These are phyloP conservation scores for Camponotus pennsylvanicus DNA, from an alignment of 1,140 invertebrate species.

Conservation along the genomic window DNA sequence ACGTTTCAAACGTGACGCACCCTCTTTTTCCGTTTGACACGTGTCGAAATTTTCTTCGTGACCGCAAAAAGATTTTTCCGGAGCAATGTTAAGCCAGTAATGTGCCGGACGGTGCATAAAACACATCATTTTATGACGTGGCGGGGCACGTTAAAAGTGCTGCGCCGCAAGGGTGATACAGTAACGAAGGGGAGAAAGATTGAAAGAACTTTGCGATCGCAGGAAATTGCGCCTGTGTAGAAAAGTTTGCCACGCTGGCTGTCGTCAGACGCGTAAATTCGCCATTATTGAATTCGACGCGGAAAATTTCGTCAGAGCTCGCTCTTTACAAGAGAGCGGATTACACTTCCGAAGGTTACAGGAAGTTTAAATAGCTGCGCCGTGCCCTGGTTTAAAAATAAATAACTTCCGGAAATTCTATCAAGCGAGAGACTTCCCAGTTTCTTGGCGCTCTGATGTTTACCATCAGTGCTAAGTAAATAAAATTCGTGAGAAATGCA, in stretches of 20 bases:
- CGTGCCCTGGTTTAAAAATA: conserved; percentile 39
- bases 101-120: conserved; percentile 65
- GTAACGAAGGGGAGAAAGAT: conserved; percentile 49
- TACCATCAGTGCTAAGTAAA: background rate
- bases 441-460: conserved; percentile 9
- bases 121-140: conserved; percentile 58
- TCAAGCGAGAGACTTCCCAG: background rate
- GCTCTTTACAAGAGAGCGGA: conserved; percentile 29
- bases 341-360: conserved; percentile 47
- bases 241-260: conserved; percentile 42
- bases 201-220: conserved; percentile 62
- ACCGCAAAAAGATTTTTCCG: conserved; percentile 18
- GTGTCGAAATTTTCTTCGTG: conserved; percentile 22
- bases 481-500: background rate
- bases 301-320: conserved; percentile 58
- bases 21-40: conserved; percentile 25
- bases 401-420: conserved; percentile 19
- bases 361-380: conserved; percentile 45
- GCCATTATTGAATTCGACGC: conserved; percentile 68
- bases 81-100: conserved; percentile 53
- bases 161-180: conserved; percentile 34
- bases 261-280: conserved; percentile 57
- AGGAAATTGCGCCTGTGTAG: conserved; percentile 60
- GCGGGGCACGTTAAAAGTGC: conserved; percentile 36
- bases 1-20: conserved; percentile 39